These are phyloP conservation scores for Sebastes schlegelii DNA, from an alignment of 2,113 vertebrate genomes.

Conservation along the genomic window DNA sequence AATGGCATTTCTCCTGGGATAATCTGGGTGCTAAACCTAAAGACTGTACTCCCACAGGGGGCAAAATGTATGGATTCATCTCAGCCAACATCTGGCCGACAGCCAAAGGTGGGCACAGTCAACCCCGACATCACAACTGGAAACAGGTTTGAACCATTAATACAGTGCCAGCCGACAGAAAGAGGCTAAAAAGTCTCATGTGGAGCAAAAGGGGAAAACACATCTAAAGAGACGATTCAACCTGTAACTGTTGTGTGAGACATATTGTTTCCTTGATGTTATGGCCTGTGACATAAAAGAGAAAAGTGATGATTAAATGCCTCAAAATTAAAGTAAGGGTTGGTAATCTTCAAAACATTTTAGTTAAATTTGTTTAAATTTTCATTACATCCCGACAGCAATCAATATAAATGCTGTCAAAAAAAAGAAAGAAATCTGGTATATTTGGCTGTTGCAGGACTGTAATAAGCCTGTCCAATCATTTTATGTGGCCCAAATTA, in stretches of 20 bases:
- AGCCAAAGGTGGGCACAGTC: not conserved
- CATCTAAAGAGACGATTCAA: not conserved
- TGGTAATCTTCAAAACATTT: too few species aligned
- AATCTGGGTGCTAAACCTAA: not conserved
- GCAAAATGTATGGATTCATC: not conserved
- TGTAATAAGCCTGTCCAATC: too few species aligned
- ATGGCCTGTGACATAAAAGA: not conserved
- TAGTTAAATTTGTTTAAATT: too few species aligned
- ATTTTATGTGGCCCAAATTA: too few species aligned
- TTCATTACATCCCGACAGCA: too few species aligned
- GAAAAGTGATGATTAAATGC: not conserved
- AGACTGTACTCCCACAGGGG: not conserved
- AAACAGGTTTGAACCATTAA: slow-evolving; percentile 4
- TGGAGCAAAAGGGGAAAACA: not conserved
- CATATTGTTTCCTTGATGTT: not conserved
- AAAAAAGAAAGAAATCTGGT: too few species aligned
- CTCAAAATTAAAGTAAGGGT: too few species aligned
- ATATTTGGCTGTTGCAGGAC: too few species aligned
- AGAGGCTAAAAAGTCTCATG: not conserved
- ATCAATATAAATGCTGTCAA: too few species aligned
- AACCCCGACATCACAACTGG: not conserved
- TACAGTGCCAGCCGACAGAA: not conserved
- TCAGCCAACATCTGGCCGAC: not conserved
- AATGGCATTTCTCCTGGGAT: not conserved
- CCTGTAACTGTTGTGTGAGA: not conserved